Conservation (phyloP, 2,888 invertebrate species). For the Apamea epomidion region DNA sequence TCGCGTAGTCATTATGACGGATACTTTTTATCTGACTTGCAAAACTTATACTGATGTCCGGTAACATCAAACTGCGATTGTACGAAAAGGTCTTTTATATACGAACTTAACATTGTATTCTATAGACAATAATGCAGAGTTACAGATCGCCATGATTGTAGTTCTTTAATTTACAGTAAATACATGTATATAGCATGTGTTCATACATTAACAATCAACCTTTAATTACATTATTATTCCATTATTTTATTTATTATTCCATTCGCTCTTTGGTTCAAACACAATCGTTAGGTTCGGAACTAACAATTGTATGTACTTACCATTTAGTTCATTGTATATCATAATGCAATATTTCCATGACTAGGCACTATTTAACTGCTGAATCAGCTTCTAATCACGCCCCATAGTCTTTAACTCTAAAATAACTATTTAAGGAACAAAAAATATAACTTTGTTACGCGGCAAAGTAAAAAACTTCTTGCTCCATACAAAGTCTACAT, state of each 20-base stretch:
- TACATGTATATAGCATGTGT: background rate
- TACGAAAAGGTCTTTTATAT: background rate
- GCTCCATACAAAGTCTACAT: background rate
- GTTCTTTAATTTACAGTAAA: background rate
- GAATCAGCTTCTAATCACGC: background rate
- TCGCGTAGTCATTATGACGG: conserved; percentile 45
- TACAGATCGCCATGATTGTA: background rate
- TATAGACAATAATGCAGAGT: background rate
- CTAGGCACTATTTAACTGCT: conserved; percentile 1
- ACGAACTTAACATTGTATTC: background rate
- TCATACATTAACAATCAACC: background rate
- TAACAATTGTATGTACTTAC: too few relatives aligned
- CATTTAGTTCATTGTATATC: background rate
- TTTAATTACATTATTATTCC: background rate
- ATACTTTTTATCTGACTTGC: conserved; percentile 56
- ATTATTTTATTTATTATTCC: background rate
- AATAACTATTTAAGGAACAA: background rate
- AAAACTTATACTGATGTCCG: conserved; percentile 49
- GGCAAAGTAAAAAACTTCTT: background rate
- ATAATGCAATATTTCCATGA: background rate
- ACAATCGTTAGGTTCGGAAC: background rate
- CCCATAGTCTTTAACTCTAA: background rate
- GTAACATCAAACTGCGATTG: conserved; percentile 36
- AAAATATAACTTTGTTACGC: background rate
- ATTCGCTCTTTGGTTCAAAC: background rate